phyloP scores from a whole-genome alignment of 2,113 vertebrate species.

The Narcine bancroftii region DNA sequence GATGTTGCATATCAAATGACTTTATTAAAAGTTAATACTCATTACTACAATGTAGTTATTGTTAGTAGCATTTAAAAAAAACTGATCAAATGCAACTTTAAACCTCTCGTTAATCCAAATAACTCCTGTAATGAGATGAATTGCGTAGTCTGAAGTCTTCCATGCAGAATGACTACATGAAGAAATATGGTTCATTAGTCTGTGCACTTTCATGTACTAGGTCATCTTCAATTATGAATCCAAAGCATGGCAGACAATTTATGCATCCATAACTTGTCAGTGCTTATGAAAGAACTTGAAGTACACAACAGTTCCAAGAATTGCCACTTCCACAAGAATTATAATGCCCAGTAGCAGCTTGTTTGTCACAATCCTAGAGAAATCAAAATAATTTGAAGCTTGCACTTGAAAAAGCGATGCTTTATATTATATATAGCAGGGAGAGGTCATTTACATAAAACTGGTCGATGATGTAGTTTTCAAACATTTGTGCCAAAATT shows the following conservation, averaged over 20 bases:
- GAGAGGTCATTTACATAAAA: background rate
- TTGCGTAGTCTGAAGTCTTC: background rate
- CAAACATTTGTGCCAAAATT: background rate
- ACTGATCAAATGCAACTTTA: constrained; percentile 15
- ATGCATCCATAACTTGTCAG: constrained; percentile 43
- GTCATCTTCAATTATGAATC: background rate
- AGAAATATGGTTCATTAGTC: background rate
- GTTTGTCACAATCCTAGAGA: constrained; percentile 76
- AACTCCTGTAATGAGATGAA: too few relatives aligned
- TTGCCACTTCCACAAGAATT: constrained; percentile 81
- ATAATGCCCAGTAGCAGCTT: constrained; percentile 80
- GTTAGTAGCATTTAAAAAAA: background rate
- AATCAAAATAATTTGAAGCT: background rate
- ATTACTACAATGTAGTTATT: constrained; percentile 35
- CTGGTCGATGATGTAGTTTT: background rate
- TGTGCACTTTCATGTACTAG: background rate
- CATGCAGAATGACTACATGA: background rate
- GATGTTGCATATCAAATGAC: constrained; percentile 30
- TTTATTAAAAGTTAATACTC: constrained; percentile 37
- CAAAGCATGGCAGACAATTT: too few relatives aligned
- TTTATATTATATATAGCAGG: background rate
- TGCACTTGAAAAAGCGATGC: too few relatives aligned
- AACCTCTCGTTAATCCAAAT: background rate
- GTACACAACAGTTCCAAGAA: constrained; percentile 83
- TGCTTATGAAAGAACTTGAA: constrained; percentile 76